Evolutionary conservation across 2,113 vertebrate genomes (phyloP).

Genomic region (Mus spicilegus): DNA sequence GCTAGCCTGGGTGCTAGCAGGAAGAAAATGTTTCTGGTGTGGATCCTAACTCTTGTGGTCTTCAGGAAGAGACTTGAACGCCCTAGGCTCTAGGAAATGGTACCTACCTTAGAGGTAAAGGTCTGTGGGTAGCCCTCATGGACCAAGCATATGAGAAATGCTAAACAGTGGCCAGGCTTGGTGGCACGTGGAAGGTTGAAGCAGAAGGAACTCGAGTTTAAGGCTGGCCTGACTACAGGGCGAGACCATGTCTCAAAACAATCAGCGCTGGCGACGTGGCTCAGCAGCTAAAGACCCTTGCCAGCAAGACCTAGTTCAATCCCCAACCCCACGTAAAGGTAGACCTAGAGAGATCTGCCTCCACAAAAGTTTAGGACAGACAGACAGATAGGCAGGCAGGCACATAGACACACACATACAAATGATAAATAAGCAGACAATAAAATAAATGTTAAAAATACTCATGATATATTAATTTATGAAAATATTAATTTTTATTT

Average conservation of each 20-base stretch:
- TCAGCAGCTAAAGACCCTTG: neutral
- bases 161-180: neutral
- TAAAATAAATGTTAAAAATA: neutral
- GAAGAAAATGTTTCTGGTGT: neutral
- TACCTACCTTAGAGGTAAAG: neutral
- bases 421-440: too few species aligned
- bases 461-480: neutral
- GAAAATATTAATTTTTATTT: neutral
- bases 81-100: neutral
- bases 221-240: neutral
- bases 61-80: neutral
- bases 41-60: neutral
- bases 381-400: too few species aligned
- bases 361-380: neutral
- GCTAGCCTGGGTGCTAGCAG: neutral
- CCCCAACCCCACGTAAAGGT: neutral
- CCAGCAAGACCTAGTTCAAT: neutral
- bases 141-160: neutral
- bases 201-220: neutral
- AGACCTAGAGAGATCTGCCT: neutral
- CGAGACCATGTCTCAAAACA: neutral
- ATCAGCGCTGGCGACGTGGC: neutral
- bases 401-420: too few species aligned
- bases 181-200: neutral
- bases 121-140: neutral